These are phyloP conservation scores for Malurus cyaneus DNA, from an alignment of 2,113 vertebrate species.

Conservation along the genomic window DNA sequence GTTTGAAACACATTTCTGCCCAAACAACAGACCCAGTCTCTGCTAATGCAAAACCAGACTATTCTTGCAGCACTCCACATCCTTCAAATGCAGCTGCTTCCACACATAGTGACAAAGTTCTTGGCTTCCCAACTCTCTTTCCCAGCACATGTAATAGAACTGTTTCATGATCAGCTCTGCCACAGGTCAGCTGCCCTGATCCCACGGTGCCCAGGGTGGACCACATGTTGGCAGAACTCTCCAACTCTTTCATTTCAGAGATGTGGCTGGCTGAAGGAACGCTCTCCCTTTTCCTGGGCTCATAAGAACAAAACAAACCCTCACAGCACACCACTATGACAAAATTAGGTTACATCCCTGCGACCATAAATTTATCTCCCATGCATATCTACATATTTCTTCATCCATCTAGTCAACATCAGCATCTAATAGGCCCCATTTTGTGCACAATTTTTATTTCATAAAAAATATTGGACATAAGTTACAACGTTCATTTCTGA, in stretches of 20 bases:
- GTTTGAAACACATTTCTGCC: neutral
- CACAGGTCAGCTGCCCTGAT: neutral
- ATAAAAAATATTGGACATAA: neutral
- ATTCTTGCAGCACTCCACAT: neutral
- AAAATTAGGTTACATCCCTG: neutral
- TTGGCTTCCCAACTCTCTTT: neutral
- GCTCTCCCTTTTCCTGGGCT: neutral
- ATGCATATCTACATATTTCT: neutral
- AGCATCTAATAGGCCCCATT: neutral
- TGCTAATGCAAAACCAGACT: neutral
- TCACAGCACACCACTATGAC: neutral
- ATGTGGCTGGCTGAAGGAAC: neutral
- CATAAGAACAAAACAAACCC: neutral
- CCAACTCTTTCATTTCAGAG: neutral
- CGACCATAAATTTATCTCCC: neutral
- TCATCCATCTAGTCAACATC: neutral
- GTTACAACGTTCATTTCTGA: neutral
- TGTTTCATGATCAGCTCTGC: accelerated
- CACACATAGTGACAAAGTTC: neutral
- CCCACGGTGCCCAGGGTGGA: neutral
- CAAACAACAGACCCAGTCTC: neutral
- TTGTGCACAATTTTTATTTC: neutral
- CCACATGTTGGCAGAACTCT: neutral
- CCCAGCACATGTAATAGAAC: neutral
- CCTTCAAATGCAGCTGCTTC: neutral